Percentiles rank a stretch among this genome's conserved stretches.
These are phyloP conservation scores for Tenthredo notha DNA, from an alignment of 2,888 invertebrate genomes.

Conservation along the genomic window DNA sequence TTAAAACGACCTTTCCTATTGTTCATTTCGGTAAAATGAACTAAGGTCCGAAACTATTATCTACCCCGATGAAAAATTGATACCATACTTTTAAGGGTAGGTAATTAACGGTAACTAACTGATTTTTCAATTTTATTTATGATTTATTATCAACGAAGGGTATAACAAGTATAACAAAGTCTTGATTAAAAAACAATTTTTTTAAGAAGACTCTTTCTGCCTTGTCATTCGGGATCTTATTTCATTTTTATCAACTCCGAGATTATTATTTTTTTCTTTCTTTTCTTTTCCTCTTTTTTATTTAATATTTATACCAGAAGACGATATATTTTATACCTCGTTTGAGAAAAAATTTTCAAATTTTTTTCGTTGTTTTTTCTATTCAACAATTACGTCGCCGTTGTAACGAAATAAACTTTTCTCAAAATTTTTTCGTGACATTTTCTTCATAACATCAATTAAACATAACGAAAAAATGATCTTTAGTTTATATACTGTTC, in stretches of 20 bases:
- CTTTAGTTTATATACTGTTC: background rate
- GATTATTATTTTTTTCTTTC: background rate
- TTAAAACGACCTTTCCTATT: constrained; percentile 45
- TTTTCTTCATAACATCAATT: constrained; percentile 29
- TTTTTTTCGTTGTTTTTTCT: no score
- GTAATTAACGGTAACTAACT: background rate
- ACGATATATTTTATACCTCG: background rate
- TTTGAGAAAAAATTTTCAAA: background rate
- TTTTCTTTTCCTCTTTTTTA: background rate
- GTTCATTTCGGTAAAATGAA: constrained; percentile 43
- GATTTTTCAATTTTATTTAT: background rate
- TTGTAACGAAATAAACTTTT: background rate
- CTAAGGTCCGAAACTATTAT: constrained; percentile 23
- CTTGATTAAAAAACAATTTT: constrained; percentile 20
- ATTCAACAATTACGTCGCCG: background rate
- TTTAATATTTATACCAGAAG: background rate
- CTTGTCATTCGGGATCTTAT: constrained; percentile 39
- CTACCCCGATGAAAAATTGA: constrained; percentile 43
- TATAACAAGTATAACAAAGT: background rate
- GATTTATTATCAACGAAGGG: background rate
- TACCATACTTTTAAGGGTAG: constrained; percentile 12
- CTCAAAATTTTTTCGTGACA: background rate
- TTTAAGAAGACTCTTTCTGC: constrained; percentile 41
- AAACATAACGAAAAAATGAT: background rate
- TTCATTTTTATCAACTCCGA: background rate